Evolutionary conservation across 2,888 invertebrate genomes (phyloP), one percentile per base, ranked within the genome.

Genomic region (Cloeon dipterum): DNA sequence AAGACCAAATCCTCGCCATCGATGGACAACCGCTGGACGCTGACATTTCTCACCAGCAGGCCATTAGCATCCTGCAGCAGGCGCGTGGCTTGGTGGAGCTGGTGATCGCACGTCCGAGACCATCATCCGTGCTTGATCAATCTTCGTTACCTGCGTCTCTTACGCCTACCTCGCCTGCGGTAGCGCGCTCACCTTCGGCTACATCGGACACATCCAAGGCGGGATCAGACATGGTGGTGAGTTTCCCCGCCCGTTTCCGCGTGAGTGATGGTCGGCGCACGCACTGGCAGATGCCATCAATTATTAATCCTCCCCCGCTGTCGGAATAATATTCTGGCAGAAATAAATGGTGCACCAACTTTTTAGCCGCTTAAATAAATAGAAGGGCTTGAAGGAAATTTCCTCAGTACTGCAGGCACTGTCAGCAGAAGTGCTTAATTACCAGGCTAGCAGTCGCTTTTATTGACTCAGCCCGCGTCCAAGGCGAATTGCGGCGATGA

Each of bases 1-100:
- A 77, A 52, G 85, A 85, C 60, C 78, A 82, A 52, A 76, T 85
- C 52, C 58, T 83, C 50, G 75, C 83, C 44, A 73, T 85, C 50
- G 82, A 85, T 62, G 76, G 75, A 49, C 75, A 75, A 52, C 69
- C 70, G 49, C 60, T 76, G 51, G 72, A 77, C 53, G 68, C 74
- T 34, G 74, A 76, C 57, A 74, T 82, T 61, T 78, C 79, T 44
- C 82, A 82, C 54, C 77, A 82, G 59, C 79, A 82, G 65, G 71
- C 76, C 47, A 69, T 77, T 53, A 65, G 68, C 50, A 69, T 76
- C 50, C 61, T 79, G 49, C 78, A 78, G 58, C 70, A 73, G 57
- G 72, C 73, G 44, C 69, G 73, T 47, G 79, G 72, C 36, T 60
- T 72, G 48, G 63, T 74, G 45, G 73, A 75, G 51, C 59, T 74